phyloP scores from a whole-genome alignment of 1,140 invertebrate species.

The Aporrectodea caliginosa region DNA sequence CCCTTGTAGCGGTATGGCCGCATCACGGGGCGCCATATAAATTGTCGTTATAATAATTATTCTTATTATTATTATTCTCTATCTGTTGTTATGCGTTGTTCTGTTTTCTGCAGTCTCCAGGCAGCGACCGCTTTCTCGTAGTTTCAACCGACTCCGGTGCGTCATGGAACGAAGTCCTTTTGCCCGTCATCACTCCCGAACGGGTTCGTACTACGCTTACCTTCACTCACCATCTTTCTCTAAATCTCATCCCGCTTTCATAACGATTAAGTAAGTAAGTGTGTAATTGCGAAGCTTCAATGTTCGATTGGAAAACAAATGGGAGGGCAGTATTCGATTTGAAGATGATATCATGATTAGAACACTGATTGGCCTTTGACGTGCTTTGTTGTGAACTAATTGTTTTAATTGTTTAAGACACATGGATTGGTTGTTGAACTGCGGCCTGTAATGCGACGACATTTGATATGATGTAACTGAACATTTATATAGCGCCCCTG shows the following conservation, averaged over 20 bases:
- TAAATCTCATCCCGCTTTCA: too few relatives aligned
- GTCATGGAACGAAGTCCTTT: constrained; percentile 44
- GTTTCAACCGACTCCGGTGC: constrained; percentile 47
- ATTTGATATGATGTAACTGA: too few relatives aligned
- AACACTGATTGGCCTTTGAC: neutral
- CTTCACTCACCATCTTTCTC: too few relatives aligned
- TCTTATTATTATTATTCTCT: neutral
- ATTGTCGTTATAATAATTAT: too few relatives aligned
- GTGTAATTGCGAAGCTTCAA: neutral
- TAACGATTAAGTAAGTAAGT: neutral
- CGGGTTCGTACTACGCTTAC: constrained; percentile 37
- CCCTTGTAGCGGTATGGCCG: too few relatives aligned
- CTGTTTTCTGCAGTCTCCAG: neutral
- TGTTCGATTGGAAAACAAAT: neutral
- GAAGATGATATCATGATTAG: neutral
- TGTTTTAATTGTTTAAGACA: neutral
- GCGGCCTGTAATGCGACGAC: too few relatives aligned
- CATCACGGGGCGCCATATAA: too few relatives aligned
- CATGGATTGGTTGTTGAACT: too few relatives aligned
- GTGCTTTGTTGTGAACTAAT: neutral
- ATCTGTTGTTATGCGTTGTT: neutral
- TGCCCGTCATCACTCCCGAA: constrained; percentile 47
- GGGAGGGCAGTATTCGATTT: neutral
- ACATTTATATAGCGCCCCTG: too few relatives aligned
- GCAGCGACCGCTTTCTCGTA: constrained; percentile 36